Evolutionary conservation across 2,113 vertebrate species (phyloP).

Genomic region (Tragelaphus scriptus): DNA sequence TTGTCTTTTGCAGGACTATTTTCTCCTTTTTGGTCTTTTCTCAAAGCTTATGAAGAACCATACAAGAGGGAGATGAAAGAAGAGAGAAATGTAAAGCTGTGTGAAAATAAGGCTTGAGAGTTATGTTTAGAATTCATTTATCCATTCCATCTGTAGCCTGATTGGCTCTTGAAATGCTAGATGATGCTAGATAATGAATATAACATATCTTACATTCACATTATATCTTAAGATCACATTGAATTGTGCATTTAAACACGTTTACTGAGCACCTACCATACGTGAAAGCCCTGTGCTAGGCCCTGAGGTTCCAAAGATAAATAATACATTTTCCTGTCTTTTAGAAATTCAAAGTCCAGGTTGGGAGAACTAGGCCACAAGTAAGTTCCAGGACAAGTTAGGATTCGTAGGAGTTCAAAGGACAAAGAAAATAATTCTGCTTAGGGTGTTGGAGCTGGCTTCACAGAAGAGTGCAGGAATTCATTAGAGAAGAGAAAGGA

Average conservation of each 20-base stretch:
- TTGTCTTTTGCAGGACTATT: neutral
- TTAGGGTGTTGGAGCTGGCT: neutral
- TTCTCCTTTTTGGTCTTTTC: neutral
- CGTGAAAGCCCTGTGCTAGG: neutral
- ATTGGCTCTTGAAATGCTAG: neutral
- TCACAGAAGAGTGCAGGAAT: neutral
- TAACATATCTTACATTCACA: neutral
- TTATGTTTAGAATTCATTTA: neutral
- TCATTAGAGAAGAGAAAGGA: neutral
- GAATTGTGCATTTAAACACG: neutral
- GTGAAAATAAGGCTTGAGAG: neutral
- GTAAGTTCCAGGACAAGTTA: neutral
- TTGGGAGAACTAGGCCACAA: neutral
- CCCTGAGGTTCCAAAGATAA: neutral
- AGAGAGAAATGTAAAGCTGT: neutral
- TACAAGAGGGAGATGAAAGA: neutral
- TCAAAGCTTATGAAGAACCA: conserved; percentile 8
- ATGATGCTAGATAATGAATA: neutral
- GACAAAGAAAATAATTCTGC: neutral
- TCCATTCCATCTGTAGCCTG: neutral
- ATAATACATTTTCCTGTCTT: neutral
- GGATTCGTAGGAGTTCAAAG: neutral
- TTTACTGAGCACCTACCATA: neutral
- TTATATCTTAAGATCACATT: neutral
- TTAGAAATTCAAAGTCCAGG: neutral